Conservation (phyloP, 2,888 invertebrate species). For the Seladonia tumulorum region DNA sequence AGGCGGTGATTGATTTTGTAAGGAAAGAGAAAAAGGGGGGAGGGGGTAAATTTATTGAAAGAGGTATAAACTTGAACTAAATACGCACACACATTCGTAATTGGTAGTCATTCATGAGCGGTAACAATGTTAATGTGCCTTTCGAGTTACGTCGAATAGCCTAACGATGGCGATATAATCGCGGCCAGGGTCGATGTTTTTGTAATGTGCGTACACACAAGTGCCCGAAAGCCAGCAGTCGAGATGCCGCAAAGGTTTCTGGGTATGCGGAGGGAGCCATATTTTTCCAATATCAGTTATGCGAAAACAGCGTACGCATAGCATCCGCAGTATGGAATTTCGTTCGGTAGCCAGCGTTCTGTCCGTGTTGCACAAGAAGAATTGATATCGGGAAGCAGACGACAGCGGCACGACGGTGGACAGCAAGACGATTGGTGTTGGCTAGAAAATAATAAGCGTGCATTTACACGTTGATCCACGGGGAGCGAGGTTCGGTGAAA, state of each 20-base stretch:
- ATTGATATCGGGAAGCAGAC: conserved; percentile 60
- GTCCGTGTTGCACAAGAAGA: conserved; percentile 59
- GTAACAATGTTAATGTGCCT: conserved; percentile 61
- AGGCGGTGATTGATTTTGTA: background rate
- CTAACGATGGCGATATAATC: conserved; percentile 67
- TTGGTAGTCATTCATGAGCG: conserved; percentile 21
- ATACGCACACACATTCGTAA: conserved; percentile 18
- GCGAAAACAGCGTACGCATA: conserved; percentile 83
- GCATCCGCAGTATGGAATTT: conserved; percentile 75
- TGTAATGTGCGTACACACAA: conserved; percentile 65
- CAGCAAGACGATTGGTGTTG: conserved; percentile 44
- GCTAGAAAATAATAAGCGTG: conserved; percentile 64
- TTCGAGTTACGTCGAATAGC: conserved; percentile 53
- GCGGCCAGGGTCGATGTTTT: conserved; percentile 69
- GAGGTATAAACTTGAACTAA: conserved; percentile 28
- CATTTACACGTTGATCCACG: conserved; percentile 57
- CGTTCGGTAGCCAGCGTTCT: conserved; percentile 56
- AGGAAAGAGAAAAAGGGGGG: background rate
- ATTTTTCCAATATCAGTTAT: conserved; percentile 86
- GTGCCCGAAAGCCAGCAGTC: conserved; percentile 76
- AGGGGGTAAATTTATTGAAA: background rate
- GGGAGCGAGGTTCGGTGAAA: conserved; percentile 72
- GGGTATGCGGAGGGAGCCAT: conserved; percentile 87
- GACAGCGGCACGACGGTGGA: conserved; percentile 43
- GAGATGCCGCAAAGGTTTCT: conserved; percentile 85